phyloP scores from a whole-genome alignment of 2,888 invertebrate species.

The Agriopis leucophaearia region DNA sequence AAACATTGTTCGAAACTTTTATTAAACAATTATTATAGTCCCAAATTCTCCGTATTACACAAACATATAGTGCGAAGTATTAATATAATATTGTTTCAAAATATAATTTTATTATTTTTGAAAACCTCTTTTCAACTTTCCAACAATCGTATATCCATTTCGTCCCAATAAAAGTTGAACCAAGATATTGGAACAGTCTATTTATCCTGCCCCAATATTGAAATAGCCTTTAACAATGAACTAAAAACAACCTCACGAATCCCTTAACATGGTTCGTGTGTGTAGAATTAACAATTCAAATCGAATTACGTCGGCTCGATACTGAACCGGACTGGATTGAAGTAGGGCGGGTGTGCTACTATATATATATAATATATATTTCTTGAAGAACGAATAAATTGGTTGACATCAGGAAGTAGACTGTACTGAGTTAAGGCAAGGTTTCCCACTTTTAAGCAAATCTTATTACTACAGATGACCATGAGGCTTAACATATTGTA shows the following conservation, averaged over 20 bases:
- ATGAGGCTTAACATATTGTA: too few relatives aligned
- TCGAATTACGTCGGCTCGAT: slow-evolving; percentile 39
- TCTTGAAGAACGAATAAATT: background rate
- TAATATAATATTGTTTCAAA: too few relatives aligned
- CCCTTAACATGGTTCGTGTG: slow-evolving; percentile 24
- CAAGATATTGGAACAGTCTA: background rate
- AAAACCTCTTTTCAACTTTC: background rate
- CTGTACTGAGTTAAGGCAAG: too few relatives aligned
- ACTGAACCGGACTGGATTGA: slow-evolving; percentile 30
- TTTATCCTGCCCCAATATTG: slow-evolving; percentile 25
- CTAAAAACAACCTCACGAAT: slow-evolving; percentile 30
- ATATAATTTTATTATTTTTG: too few relatives aligned
- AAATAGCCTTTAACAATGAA: slow-evolving; percentile 7
- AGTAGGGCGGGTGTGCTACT: background rate
- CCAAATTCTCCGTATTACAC: too few relatives aligned
- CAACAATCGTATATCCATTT: background rate
- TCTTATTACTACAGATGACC: too few relatives aligned
- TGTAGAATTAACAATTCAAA: slow-evolving; percentile 47
- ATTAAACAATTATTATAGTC: too few relatives aligned
- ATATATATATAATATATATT: background rate
- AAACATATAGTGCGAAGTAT: too few relatives aligned
- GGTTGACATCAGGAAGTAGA: too few relatives aligned
- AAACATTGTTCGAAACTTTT: too few relatives aligned
- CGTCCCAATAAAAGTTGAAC: background rate
- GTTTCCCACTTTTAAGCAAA: too few relatives aligned